A percentile compares a stretch with the other conserved stretches of the same genome.
phyloP scores from a whole-genome alignment of 2,888 invertebrate genomes.

The Microctonus brassicae region DNA sequence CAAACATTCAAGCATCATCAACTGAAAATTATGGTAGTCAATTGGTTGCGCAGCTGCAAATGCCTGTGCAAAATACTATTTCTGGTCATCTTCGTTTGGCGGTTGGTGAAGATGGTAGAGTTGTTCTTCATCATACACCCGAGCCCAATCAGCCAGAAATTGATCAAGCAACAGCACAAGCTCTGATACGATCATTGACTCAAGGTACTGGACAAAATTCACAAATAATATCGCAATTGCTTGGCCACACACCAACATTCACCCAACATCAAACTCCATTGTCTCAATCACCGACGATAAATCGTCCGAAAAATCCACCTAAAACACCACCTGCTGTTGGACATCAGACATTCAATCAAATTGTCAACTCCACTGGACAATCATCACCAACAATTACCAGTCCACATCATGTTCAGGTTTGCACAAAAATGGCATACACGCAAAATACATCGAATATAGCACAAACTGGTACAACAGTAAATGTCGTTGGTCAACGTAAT shows the following conservation, averaged over 20 bases:
- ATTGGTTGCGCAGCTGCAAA: conserved; percentile 72
- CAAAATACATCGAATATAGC: conserved; percentile 46
- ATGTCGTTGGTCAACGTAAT: conserved; percentile 37
- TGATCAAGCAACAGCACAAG: conserved; percentile 66
- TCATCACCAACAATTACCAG: conserved; percentile 51
- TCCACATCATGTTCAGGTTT: conserved; percentile 59
- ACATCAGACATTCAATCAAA: conserved; percentile 41
- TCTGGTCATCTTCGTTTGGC: conserved; percentile 76
- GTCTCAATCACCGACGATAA: conserved; percentile 42
- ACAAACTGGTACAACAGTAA: conserved; percentile 44
- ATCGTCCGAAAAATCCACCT: conserved; percentile 50
- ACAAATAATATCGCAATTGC: conserved; percentile 65
- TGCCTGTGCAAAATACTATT: conserved; percentile 65
- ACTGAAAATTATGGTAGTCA: conserved; percentile 58
- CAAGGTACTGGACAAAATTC: conserved; percentile 64
- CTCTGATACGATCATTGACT: conserved; percentile 63
- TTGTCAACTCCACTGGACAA: conserved; percentile 31
- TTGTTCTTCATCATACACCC: conserved; percentile 78
- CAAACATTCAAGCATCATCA: conserved; percentile 50
- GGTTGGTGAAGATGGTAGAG: conserved; percentile 78
- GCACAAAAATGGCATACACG: conserved; percentile 51
- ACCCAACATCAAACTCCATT: conserved; percentile 53
- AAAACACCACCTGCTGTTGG: conserved; percentile 40
- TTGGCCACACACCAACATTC: conserved; percentile 59
- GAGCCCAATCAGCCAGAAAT: conserved; percentile 67